Conservation (phyloP, 1,140 invertebrate genomes). For the Trypoxylus dichotomus region DNA sequence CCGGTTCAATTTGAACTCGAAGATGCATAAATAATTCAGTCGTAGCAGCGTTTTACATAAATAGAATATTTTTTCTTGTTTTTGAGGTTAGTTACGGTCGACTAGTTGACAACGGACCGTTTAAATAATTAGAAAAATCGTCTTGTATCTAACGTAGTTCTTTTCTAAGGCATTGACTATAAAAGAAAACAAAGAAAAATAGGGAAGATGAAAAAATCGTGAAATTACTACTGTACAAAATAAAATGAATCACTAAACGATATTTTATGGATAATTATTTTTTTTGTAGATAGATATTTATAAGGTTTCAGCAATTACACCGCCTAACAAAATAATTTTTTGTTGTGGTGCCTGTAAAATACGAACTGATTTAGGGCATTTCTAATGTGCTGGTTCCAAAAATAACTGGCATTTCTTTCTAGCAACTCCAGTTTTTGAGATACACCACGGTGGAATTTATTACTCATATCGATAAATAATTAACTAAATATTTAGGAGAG, state of each 20-base stretch:
- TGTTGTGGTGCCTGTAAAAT: too few relatives aligned
- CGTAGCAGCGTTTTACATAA: not conserved
- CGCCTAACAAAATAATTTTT: too few relatives aligned
- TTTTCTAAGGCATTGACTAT: not conserved
- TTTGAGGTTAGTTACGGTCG: not conserved
- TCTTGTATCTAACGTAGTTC: not conserved
- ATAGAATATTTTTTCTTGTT: constrained; percentile 2
- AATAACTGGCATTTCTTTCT: too few relatives aligned
- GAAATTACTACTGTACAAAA: not conserved
- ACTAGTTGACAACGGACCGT: not conserved
- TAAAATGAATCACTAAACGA: not conserved
- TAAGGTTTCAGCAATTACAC: too few relatives aligned
- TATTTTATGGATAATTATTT: not conserved
- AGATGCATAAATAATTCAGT: not conserved
- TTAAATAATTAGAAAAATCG: not conserved
- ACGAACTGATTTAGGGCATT: too few relatives aligned
- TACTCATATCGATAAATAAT: too few relatives aligned
- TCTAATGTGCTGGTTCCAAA: too few relatives aligned
- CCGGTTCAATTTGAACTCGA: not conserved
- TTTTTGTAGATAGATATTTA: not conserved
- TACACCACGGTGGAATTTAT: too few relatives aligned
- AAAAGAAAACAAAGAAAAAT: not conserved
- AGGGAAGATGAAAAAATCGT: not conserved
- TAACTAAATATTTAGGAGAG: too few relatives aligned
- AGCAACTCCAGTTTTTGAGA: too few relatives aligned